A percentile compares a stretch with the other conserved stretches of the same genome.
These are phyloP conservation scores for Pristionchus arcanus DNA, from an alignment of 2,888 invertebrate genomes.

Conservation along the genomic window DNA sequence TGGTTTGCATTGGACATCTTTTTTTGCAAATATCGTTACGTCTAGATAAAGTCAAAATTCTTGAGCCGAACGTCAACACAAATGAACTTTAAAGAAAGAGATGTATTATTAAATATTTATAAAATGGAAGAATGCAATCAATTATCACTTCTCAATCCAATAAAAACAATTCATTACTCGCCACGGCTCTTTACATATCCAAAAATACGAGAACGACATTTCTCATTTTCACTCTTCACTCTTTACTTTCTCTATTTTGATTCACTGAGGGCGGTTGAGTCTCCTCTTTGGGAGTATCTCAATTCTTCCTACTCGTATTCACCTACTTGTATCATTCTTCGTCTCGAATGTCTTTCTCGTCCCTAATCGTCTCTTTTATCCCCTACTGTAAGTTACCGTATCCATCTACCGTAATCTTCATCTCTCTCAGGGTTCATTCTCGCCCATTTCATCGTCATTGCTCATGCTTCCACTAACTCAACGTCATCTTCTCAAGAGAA, in stretches of 20 bases:
- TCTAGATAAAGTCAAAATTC: no score
- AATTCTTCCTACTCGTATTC: slow-evolving; percentile 12
- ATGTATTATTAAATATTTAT: not conserved
- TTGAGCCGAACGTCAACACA: no score
- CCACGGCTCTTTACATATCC: not conserved
- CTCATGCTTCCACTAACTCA: not conserved
- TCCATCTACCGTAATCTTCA: slow-evolving; percentile 12
- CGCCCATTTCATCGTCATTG: not conserved
- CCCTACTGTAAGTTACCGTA: slow-evolving; percentile 6
- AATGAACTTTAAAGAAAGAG: no score
- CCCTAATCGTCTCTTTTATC: slow-evolving; percentile 22
- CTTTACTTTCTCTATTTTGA: slow-evolving; percentile 29
- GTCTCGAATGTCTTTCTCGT: slow-evolving; percentile 43
- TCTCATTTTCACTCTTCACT: not conserved
- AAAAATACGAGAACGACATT: not conserved
- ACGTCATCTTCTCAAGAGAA: not conserved
- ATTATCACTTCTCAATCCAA: no score
- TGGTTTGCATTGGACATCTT: no score
- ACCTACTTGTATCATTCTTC: slow-evolving; percentile 43
- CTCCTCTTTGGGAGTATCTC: slow-evolving; percentile 21
- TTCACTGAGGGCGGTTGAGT: not conserved
- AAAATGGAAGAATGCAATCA: not conserved
- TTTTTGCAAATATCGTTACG: no score
- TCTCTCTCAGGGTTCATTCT: slow-evolving; percentile 2
- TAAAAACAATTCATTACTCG: not conserved